Evolutionary conservation across 2,888 invertebrate species (phyloP).

Genomic region (Cinara cedri): DNA sequence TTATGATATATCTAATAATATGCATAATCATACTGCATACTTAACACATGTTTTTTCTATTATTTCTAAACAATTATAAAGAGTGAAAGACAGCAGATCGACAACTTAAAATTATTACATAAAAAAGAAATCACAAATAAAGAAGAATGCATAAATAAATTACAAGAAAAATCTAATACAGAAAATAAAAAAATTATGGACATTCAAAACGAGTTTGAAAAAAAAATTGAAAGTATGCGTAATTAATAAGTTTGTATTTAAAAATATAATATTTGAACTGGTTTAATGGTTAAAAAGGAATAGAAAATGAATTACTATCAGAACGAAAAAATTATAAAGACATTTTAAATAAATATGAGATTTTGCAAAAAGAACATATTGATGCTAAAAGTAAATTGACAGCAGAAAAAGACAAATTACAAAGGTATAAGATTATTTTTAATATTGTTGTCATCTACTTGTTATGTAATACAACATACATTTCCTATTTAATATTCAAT

Average conservation of each 20-base stretch:
- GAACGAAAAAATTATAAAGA: slow-evolving; percentile 80
- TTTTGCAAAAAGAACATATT: slow-evolving; percentile 83
- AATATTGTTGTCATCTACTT: neutral
- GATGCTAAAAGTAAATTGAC: slow-evolving; percentile 81
- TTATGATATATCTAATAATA: neutral
- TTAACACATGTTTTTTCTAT: neutral
- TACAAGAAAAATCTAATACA: slow-evolving; percentile 73
- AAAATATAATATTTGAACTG: slow-evolving; percentile 17
- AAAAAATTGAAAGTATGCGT: slow-evolving; percentile 72
- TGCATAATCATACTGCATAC: neutral
- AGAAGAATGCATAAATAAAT: slow-evolving; percentile 78
- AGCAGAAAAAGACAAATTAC: slow-evolving; percentile 80
- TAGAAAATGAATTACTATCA: slow-evolving; percentile 72
- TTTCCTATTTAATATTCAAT: neutral
- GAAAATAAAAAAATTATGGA: slow-evolving; percentile 72
- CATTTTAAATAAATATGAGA: slow-evolving; percentile 81
- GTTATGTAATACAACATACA: neutral
- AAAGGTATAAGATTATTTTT: slow-evolving; percentile 68
- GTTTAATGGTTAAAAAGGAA: slow-evolving; percentile 64
- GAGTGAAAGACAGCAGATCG: slow-evolving; percentile 55
- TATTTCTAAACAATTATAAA: slow-evolving; percentile 9
- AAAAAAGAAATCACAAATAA: slow-evolving; percentile 79
- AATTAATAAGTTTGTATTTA: slow-evolving; percentile 3
- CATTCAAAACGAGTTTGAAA: slow-evolving; percentile 72
- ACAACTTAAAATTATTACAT: slow-evolving; percentile 71